Conservation (phyloP, 2,888 invertebrate genomes). For the Eristalinus aeneus region DNA sequence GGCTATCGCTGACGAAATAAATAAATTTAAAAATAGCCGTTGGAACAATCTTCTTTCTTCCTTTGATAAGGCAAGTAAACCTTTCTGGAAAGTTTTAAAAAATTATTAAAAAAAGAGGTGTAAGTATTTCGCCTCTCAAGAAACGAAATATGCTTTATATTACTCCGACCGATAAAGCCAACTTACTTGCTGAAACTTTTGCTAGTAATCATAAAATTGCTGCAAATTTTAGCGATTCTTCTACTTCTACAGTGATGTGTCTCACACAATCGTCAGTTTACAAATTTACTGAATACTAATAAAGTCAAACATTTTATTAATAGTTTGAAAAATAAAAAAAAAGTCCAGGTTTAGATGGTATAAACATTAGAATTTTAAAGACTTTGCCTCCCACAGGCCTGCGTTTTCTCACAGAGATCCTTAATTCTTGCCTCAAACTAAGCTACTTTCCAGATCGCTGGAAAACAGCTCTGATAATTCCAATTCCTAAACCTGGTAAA, state of each 20-base stretch:
- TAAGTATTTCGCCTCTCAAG: too few relatives aligned
- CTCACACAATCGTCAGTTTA: neutral
- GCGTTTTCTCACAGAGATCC: neutral
- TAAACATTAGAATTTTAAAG: constrained; percentile 1
- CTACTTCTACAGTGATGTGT: neutral
- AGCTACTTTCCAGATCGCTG: constrained; percentile 11
- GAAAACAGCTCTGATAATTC: constrained; percentile 14
- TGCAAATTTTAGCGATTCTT: neutral
- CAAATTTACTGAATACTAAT: neutral
- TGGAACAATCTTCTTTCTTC: too few relatives aligned
- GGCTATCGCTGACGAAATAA: constrained; percentile 18
- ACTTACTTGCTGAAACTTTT: too few relatives aligned
- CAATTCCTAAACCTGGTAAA: constrained; percentile 6
- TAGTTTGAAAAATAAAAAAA: constrained; percentile 23
- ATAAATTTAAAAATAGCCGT: too few relatives aligned
- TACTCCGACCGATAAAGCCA: too few relatives aligned
- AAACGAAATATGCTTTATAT: too few relatives aligned
- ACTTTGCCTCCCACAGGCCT: neutral
- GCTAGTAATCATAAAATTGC: too few relatives aligned
- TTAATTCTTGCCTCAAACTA: constrained; percentile 2
- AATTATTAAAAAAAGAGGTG: too few relatives aligned
- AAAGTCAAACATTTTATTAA: neutral
- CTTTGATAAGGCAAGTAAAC: too few relatives aligned
- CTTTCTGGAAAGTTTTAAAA: too few relatives aligned
- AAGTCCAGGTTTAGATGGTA: constrained; percentile 15